Base-by-base conservation (phyloP, 2,888 invertebrate genomes). In the Unio pictorum region DNA sequence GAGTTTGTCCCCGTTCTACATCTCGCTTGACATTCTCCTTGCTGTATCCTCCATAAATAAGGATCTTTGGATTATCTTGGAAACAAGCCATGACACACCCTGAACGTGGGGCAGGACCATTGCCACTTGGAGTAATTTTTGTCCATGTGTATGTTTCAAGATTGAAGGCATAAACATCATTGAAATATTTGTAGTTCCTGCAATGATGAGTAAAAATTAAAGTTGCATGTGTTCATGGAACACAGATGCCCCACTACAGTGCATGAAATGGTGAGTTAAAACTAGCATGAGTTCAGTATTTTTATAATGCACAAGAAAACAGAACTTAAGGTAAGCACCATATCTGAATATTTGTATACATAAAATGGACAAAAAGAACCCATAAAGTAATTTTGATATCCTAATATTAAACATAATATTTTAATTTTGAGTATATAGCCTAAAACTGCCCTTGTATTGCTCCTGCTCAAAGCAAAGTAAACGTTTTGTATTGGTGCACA, bases 181-280 rank as follows among this genome's bases (percentile, higher is more conserved):
- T 97, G 88, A 93, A 96, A 91, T 97, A 98, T 81, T 94, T 94
- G 88, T 94, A 96, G 73, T 95, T 94, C 69, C 95, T 90, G 81
- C 11, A 75, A 78, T 63, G 61, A 45, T 4, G 66, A 60, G 20
- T 7, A 64, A 28, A 60, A 58, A 15, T 23, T 45, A 45, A 45
- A 45, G 15, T 3, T 2, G 15, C 8, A 45, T 11, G 45, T 45
- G 45, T 69, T 8, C 15, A 45, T 58, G 18, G 3, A 65, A 65
- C n/a, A n/a, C 17, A 30, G 26, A 62, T 18, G 4, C 34, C 28
- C 1, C n/a, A 30, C 15, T 28, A 23, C 15, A 26, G n/a, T 17
- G 7, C 4, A 15, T 34, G 20, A 60, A 17, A n/a, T 60, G 60
- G 6, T 60, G 18, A 11, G 23, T 23, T 55, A 55, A 20, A 45